These are phyloP conservation scores for Myxocyprinus asiaticus DNA, from an alignment of 2,113 vertebrate genomes.

Conservation along the genomic window DNA sequence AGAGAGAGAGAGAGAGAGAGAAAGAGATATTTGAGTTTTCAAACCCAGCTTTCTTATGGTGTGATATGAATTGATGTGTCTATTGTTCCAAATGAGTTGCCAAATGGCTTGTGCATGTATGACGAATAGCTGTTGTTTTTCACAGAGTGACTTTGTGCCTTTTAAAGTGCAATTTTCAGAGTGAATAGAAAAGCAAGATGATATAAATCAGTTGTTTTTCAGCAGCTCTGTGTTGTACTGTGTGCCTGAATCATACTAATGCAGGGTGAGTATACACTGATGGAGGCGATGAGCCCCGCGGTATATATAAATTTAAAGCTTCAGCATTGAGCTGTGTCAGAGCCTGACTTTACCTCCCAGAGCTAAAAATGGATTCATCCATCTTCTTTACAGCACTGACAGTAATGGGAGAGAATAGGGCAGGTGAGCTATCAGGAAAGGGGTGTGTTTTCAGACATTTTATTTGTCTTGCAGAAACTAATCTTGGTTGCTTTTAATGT, in stretches of 20 bases:
- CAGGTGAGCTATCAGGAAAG: not conserved
- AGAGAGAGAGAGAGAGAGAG: too few relatives aligned
- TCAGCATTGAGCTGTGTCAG: not conserved
- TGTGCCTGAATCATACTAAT: conserved; percentile 11
- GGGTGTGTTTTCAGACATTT: not conserved
- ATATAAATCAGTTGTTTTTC: conserved; percentile 13
- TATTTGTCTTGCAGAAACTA: not conserved
- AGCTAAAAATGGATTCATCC: not conserved
- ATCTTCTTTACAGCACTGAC: not conserved
- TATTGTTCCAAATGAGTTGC: not conserved
- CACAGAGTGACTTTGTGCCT: not conserved
- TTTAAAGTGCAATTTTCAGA: conserved; percentile 42
- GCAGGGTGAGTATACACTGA: conserved; percentile 1
- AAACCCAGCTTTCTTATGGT: not conserved
- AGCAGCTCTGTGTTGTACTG: conserved; percentile 22
- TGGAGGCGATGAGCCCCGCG: conserved; percentile 1
- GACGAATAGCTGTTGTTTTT: too few relatives aligned
- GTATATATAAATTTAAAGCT: conserved; percentile 19
- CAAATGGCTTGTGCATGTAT: not conserved
- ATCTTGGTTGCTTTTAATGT: not conserved
- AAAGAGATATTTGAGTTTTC: too few relatives aligned
- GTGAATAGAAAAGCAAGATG: not conserved
- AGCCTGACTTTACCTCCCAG: not conserved
- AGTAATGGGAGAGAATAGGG: conserved; percentile 6
- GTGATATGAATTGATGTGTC: conserved; percentile 42